phyloP scores from a whole-genome alignment of 1,140 invertebrate genomes.

The Armadillidium nasatum region DNA sequence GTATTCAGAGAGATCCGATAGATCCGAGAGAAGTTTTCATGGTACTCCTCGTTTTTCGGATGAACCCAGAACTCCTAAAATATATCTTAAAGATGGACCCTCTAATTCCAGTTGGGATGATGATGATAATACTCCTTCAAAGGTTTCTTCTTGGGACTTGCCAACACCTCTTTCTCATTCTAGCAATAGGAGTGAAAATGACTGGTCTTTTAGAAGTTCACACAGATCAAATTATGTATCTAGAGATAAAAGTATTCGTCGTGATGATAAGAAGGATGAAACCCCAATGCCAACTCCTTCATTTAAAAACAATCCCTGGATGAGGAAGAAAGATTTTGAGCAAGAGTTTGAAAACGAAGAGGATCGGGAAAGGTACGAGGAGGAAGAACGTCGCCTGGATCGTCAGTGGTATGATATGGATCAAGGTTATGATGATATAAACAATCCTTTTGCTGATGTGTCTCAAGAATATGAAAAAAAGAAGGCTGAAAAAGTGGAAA shows the following conservation, averaged over 20 bases:
- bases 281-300: slow-evolving; percentile 73
- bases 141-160: slow-evolving; percentile 82
- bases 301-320: slow-evolving; percentile 79
- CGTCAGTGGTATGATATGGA: slow-evolving; percentile 95
- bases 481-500: slow-evolving; percentile 86
- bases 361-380: slow-evolving; percentile 79
- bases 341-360: slow-evolving; percentile 56
- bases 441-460: slow-evolving; percentile 84
- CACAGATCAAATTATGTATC: neutral
- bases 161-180: slow-evolving; percentile 69
- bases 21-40: slow-evolving; percentile 15
- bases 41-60: slow-evolving; percentile 43
- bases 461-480: slow-evolving; percentile 85
- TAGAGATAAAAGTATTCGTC: slow-evolving; percentile 25
- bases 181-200: slow-evolving; percentile 52
- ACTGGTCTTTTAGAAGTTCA: slow-evolving; percentile 41
- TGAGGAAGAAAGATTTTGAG: slow-evolving; percentile 45
- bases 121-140: slow-evolving; percentile 56
- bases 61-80: slow-evolving; percentile 40
- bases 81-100: slow-evolving; percentile 37
- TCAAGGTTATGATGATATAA: slow-evolving; percentile 87
- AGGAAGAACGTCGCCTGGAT: slow-evolving; percentile 87
- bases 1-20: slow-evolving; percentile 28
- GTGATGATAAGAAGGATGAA: slow-evolving; percentile 50
- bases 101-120: slow-evolving; percentile 65